Conservation (phyloP, 1,140 invertebrate genomes). For the Sarcophaga bullata region DNA sequence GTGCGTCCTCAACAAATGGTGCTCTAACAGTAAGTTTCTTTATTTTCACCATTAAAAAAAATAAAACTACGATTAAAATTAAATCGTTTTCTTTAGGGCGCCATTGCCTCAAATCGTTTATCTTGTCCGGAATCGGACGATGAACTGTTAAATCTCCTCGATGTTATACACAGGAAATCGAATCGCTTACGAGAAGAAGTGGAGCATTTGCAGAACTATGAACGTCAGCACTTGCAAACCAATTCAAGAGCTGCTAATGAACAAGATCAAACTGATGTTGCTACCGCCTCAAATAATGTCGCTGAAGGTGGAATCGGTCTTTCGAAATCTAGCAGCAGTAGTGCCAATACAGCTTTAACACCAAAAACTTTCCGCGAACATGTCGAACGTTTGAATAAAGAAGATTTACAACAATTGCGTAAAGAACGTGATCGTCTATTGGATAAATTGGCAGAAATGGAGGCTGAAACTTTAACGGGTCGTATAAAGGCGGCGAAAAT, state of each 20-base stretch:
- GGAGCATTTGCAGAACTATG: constrained; percentile 67
- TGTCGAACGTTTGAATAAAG: constrained; percentile 61
- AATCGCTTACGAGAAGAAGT: constrained; percentile 80
- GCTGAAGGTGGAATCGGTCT: constrained; percentile 31
- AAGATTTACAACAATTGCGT: constrained; percentile 70
- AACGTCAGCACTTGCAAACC: constrained; percentile 45
- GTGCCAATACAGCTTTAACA: constrained; percentile 49
- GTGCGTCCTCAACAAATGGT: constrained; percentile 66
- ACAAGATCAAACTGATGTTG: constrained; percentile 6
- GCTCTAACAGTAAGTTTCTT: constrained; percentile 56
- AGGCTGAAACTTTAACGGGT: constrained; percentile 75
- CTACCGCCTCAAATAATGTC: neutral
- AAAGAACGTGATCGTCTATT: constrained; percentile 77
- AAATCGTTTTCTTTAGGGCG: constrained; percentile 48
- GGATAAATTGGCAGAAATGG: constrained; percentile 76
- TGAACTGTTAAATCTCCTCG: constrained; percentile 84
- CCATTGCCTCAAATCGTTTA: constrained; percentile 61
- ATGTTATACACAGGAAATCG: constrained; percentile 85
- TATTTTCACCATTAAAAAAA: neutral
- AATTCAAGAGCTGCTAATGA: neutral
- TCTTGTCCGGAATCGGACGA: constrained; percentile 73
- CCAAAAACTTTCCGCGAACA: constrained; percentile 61
- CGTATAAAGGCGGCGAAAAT: constrained; percentile 73
- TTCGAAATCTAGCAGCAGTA: constrained; percentile 46
- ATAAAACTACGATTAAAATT: neutral